These are phyloP conservation scores for Scelioninae gen. 2 DNA, from an alignment of 2,888 invertebrate genomes.

Conservation along the genomic window DNA sequence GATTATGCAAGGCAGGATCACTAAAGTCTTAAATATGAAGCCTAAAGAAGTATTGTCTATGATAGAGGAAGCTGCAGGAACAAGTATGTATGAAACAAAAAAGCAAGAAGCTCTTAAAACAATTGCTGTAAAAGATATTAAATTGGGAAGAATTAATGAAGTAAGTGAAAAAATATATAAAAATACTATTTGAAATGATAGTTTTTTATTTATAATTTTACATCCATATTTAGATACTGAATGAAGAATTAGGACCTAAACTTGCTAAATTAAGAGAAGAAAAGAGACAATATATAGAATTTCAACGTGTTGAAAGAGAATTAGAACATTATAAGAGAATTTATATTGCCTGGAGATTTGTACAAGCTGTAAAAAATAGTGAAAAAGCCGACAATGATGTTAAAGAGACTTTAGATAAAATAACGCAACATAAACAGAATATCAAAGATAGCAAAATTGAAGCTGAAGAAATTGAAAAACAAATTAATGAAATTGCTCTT, in stretches of 20 bases:
- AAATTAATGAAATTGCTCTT: slow-evolving; percentile 80
- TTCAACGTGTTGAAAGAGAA: slow-evolving; percentile 89
- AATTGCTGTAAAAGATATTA: slow-evolving; percentile 94
- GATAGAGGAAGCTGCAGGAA: slow-evolving; percentile 99
- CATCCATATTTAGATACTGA: slow-evolving; percentile 77
- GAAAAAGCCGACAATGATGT: slow-evolving; percentile 78
- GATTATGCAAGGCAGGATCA: slow-evolving; percentile 99
- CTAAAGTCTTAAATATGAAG: slow-evolving; percentile 99
- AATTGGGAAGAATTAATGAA: slow-evolving; percentile 89
- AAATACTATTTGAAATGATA: too few relatives aligned
- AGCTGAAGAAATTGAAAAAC: slow-evolving; percentile 77
- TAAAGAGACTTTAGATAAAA: slow-evolving; percentile 78
- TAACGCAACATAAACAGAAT: slow-evolving; percentile 77
- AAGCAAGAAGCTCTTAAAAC: slow-evolving; percentile 89
- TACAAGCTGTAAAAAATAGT: slow-evolving; percentile 77
- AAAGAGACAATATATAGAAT: slow-evolving; percentile 89
- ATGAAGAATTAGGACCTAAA: slow-evolving; percentile 93
- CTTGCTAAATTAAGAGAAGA: slow-evolving; percentile 91
- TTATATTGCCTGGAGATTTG: slow-evolving; percentile 84
- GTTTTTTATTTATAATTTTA: too few relatives aligned
- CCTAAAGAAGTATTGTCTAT: slow-evolving; percentile 96
- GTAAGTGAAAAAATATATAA: slow-evolving; percentile 75
- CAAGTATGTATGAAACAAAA: slow-evolving; percentile 96
- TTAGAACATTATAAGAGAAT: slow-evolving; percentile 87
- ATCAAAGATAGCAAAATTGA: slow-evolving; percentile 78